These are phyloP conservation scores for Isichthys henryi DNA, from an alignment of 2,113 vertebrate species.

Conservation along the genomic window DNA sequence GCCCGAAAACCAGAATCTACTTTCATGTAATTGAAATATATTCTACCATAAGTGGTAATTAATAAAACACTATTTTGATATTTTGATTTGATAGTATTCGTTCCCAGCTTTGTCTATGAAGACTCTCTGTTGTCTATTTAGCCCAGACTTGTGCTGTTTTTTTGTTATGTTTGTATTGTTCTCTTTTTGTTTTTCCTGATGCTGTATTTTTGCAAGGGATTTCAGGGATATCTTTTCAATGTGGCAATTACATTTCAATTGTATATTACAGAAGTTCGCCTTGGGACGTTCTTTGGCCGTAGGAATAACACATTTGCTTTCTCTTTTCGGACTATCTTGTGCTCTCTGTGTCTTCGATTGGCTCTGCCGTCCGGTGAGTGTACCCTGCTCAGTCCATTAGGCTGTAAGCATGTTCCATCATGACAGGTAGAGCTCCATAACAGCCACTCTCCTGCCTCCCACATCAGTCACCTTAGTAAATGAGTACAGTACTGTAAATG, in stretches of 20 bases:
- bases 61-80: slow-evolving; percentile 85
- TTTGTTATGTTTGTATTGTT: neutral
- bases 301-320: neutral
- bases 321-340: neutral
- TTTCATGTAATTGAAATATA: slow-evolving; percentile 76
- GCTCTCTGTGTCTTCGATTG: neutral
- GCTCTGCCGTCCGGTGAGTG: neutral
- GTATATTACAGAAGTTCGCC: neutral
- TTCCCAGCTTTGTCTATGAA: slow-evolving; percentile 14
- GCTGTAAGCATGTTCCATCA: neutral
- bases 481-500: neutral
- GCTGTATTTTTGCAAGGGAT: neutral
- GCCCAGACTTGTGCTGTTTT: no score
- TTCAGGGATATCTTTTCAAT: neutral
- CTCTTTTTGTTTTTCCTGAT: neutral
- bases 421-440: neutral
- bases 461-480: neutral
- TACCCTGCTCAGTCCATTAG: neutral
- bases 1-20: slow-evolving; percentile 54
- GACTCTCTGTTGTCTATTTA: slow-evolving; percentile 31
- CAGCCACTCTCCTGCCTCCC: neutral
- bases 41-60: slow-evolving; percentile 64
- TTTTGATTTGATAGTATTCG: slow-evolving; percentile 55
- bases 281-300: neutral
- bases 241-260: neutral